phyloP scores from a whole-genome alignment of 2,888 invertebrate species.

The Drosophila formosana region DNA sequence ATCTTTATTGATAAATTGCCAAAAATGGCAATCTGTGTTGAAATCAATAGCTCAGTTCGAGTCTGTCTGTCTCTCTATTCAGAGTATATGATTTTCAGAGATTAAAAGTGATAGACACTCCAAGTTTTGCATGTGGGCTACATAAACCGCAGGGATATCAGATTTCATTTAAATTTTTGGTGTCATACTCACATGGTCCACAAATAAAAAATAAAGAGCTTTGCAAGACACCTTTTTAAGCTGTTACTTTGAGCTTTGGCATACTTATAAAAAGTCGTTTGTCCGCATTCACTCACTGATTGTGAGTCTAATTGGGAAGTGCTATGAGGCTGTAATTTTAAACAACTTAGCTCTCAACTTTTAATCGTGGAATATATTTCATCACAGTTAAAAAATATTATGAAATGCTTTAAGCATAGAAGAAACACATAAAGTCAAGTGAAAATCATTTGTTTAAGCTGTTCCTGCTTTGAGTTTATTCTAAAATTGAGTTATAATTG shows the following conservation, averaged over 20 bases:
- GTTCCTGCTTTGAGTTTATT: neutral
- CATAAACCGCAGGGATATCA: neutral
- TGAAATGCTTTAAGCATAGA: too few species aligned
- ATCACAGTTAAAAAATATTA: too few species aligned
- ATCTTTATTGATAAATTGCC: too few species aligned
- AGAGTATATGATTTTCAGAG: neutral
- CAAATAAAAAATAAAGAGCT: neutral
- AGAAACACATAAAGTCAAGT: neutral
- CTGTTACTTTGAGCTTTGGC: neutral
- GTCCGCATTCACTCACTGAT: too few species aligned
- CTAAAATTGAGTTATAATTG: neutral
- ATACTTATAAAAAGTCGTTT: too few species aligned
- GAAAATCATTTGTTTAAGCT: neutral
- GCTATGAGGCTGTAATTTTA: too few species aligned
- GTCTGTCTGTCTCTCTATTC: neutral
- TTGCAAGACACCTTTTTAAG: neutral
- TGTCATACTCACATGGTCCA: neutral
- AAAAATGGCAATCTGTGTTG: neutral
- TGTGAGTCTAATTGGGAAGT: too few species aligned
- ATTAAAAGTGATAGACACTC: conserved; percentile 1
- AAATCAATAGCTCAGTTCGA: too few species aligned
- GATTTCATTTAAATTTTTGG: neutral
- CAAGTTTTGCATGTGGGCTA: neutral
- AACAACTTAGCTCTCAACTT: too few species aligned
- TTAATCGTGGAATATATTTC: too few species aligned